Conservation (phyloP, 2,888 invertebrate genomes). For the Slavum lentiscoides region DNA sequence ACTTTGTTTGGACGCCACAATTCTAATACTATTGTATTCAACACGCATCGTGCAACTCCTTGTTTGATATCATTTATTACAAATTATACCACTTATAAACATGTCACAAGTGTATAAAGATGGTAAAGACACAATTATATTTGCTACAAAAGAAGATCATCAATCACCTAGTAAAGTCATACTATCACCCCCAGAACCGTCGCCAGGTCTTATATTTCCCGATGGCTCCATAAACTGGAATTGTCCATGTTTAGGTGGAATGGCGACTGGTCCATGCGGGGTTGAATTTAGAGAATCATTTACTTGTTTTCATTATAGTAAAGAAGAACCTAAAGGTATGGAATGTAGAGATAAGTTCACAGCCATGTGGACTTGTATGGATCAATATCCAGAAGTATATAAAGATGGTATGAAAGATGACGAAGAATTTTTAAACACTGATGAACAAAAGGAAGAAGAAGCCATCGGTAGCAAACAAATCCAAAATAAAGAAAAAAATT, state of each 20-base stretch:
- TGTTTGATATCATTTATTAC: slow-evolving; percentile 59
- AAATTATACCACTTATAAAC: slow-evolving; percentile 53
- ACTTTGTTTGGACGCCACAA: slow-evolving; percentile 63
- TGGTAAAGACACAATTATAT: slow-evolving; percentile 82
- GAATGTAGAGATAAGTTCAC: slow-evolving; percentile 91
- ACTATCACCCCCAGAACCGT: slow-evolving; percentile 73
- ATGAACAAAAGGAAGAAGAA: slow-evolving; percentile 46
- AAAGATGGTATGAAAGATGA: slow-evolving; percentile 64
- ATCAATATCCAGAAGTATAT: slow-evolving; percentile 82
- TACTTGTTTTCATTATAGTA: slow-evolving; percentile 90
- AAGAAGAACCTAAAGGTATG: slow-evolving; percentile 86
- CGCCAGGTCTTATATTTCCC: slow-evolving; percentile 78
- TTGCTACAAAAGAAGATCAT: slow-evolving; percentile 80
- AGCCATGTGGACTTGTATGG: slow-evolving; percentile 89
- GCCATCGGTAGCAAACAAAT: neutral
- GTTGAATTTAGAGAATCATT: slow-evolving; percentile 91
- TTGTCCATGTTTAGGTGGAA: slow-evolving; percentile 95
- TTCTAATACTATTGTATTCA: slow-evolving; percentile 63
- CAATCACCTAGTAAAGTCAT: slow-evolving; percentile 71
- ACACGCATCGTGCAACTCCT: slow-evolving; percentile 63
- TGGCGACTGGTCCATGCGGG: slow-evolving; percentile 96
- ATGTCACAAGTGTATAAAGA: slow-evolving; percentile 59
- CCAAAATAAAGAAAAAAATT: slow-evolving; percentile 40
- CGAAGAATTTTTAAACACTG: slow-evolving; percentile 56
- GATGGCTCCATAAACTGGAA: slow-evolving; percentile 95